Base-by-base conservation (phyloP, 1,140 invertebrate species). In the Drosophila athabasca region DNA sequence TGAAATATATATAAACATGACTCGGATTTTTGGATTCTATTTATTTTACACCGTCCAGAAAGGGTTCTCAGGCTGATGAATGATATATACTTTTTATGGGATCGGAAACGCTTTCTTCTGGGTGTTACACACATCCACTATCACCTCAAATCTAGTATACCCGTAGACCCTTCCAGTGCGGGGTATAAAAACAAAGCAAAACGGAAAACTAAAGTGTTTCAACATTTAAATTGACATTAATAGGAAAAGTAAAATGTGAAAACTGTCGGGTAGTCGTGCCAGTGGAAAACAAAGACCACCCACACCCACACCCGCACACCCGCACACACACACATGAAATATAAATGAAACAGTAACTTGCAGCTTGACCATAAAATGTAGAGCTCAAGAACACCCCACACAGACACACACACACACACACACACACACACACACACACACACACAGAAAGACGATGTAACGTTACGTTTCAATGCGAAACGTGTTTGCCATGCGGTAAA, bases 281-380 rank as follows among this genome's bases (percentile, higher is more conserved):
- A 9, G 9, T 29, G 15, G 22, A 19, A 17, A 35, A 55, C 46
- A 50, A 41, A 50, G 74, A 41, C 65, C 72, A 62, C 71, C 17
- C 17, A 19, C 17, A 79, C 72, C 61, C 29, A 11, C 9, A 68
- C 26, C 17, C 45, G 26, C 68, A 39, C 61, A 82, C n/a, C n/a
- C n/a, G n/a, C 29, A 11, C 9, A 68, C 26, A 24, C 45, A 35
- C 68, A 39, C 61, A 82, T 87, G 45, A 87, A 81, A 77, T 74
- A 87, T 87, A 58, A 49, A 84, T 72, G 59, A 79, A 84, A 84
- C 60, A 54, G 49, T 46, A 62, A 39, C 35, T 39, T 71, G 41
- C 51, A 78, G 76, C 54, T 77, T 76, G 80, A 77, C 80, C 77
- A 81, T 81, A 81, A 85, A 84, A 76, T 67, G 60, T 74, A 26